Percentiles rank a stretch among this genome's conserved stretches.
These are phyloP conservation scores for Crotophaga sulcirostris DNA, from an alignment of 2,113 vertebrate genomes.

Conservation along the genomic window DNA sequence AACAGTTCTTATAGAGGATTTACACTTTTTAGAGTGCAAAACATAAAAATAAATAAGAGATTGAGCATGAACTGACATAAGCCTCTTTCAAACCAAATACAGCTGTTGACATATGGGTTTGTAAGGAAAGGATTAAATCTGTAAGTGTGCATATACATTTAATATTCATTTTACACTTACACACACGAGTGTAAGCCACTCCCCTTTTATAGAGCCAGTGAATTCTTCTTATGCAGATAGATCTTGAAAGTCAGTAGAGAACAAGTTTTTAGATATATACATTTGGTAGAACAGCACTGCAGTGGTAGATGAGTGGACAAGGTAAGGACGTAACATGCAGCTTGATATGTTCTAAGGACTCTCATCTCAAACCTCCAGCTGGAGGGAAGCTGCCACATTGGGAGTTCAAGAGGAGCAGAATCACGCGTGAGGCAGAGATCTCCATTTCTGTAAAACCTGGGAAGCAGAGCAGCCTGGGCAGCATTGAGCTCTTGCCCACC, in stretches of 20 bases:
- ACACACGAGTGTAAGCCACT: rapidly evolving
- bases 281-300: neutral
- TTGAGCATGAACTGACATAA: neutral
- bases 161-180: neutral
- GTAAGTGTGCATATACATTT: neutral
- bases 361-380: neutral
- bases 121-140: neutral
- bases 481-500: neutral
- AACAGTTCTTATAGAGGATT: neutral
- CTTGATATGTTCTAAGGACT: neutral
- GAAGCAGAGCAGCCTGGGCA: neutral
- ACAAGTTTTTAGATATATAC: neutral
- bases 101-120: neutral
- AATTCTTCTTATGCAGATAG: neutral
- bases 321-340: rapidly evolving
- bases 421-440: rapidly evolving
- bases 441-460: neutral
- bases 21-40: neutral
- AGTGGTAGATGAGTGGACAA: neutral
- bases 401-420: neutral
- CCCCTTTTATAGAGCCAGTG: neutral
- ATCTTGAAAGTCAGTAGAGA: neutral
- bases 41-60: neutral
- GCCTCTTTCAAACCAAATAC: neutral
- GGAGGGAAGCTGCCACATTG: neutral